Evolutionary conservation across 2,113 vertebrate genomes (phyloP), one percentile per base, ranked within the genome.

Genomic region (Halichoerus grypus): DNA sequence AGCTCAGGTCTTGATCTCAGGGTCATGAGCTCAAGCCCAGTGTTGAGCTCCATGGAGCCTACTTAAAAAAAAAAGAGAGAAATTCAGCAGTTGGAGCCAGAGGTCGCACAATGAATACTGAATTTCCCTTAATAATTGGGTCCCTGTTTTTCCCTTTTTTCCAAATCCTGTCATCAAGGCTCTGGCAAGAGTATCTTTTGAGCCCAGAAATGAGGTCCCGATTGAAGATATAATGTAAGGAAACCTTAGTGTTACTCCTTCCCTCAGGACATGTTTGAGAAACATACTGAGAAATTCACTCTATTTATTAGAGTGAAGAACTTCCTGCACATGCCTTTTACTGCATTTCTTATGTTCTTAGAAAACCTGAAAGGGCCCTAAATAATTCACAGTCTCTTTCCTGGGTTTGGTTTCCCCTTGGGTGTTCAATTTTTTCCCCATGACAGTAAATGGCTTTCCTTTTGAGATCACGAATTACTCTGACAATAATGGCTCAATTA

Each of bases 401-500:
- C 15, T 63, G 42, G 14, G 13, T 81, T 92, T 94, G 46, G 39
- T 55, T 96, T 89, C 88, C 57, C 1, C 3, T 74, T 46, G 26
- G 72, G 49, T 31, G 7, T 49, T 94, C 84, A 88, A 8, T 92
- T 72, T 80, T 72, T 82, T 6, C 53, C 53, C 55, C 22, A 87
- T 72, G 91, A 83, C 22, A 85, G 53, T 65, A 97, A 95, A 80
- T 65, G 36, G 42, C 65, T 93, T 96, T 97, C 55, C 49, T 94
- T 97, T 74, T 61, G 79, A 84, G 39, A 82, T 88, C 55, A 86
- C 72, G 69, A 88, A 97, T 95, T 91, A 87, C 81, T 53, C 74
- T 85, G 95, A 89, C 88, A 93, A 4, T 83, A 97, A 96, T 57
- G 67, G 88, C 26, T 96, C 96, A 97, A 95, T 97, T 96, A 96